phyloP scores from a whole-genome alignment of 2,113 vertebrate genomes.

The Sphaerodactylus townsendi region DNA sequence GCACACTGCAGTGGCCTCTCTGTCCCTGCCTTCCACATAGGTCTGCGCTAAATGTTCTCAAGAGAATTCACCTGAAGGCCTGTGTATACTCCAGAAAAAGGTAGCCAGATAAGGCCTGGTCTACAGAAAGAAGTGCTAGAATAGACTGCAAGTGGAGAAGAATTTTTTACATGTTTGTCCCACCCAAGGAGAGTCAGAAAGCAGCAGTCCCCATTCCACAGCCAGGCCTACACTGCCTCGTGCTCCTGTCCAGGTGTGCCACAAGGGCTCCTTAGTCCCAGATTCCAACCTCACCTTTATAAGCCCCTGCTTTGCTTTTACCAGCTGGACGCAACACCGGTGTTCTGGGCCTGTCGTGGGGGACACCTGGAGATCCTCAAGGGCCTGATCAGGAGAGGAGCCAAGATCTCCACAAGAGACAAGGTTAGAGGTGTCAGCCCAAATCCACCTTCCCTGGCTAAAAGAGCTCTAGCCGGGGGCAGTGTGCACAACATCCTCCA shows the following conservation, averaged over 20 bases:
- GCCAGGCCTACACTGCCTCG: background rate
- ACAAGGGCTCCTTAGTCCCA: too few species aligned
- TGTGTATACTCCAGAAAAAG: too few species aligned
- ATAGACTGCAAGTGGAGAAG: too few species aligned
- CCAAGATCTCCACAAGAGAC: constrained; percentile 55
- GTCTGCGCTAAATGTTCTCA: too few species aligned
- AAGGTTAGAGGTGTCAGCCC: constrained; percentile 49
- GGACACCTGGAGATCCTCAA: constrained; percentile 64
- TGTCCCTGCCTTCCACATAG: too few species aligned
- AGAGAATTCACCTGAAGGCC: background rate
- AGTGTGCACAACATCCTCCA: too few species aligned
- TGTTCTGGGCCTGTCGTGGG: constrained; percentile 69
- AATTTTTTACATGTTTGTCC: too few species aligned
- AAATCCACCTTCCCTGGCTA: too few species aligned
- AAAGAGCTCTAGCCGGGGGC: background rate
- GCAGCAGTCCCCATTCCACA: too few species aligned
- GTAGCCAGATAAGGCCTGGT: background rate
- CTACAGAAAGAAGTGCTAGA: too few species aligned
- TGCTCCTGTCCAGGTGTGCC: background rate
- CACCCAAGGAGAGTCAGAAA: too few species aligned
- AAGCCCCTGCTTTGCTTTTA: background rate
- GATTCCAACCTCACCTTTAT: too few species aligned
- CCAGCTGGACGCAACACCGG: constrained; percentile 62
- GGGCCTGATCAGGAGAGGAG: constrained; percentile 56
- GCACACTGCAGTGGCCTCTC: background rate